phyloP scores from a whole-genome alignment of 2,797 vertebrate genomes.

The Cynopterus sphinx region DNA sequence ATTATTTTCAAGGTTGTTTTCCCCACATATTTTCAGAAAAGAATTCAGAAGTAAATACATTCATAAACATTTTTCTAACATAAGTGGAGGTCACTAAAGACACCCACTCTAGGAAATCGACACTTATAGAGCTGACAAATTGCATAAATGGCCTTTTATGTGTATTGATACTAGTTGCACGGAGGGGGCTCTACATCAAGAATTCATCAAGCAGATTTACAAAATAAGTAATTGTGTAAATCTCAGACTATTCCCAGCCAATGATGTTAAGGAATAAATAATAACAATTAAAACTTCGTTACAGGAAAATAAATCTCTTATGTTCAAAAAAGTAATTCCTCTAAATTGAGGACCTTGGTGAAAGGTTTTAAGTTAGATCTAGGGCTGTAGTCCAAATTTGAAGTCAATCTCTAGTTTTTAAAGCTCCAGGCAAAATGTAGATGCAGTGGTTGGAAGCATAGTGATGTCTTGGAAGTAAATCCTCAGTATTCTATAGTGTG shows the following conservation, averaged over 20 bases:
- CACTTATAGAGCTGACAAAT: constrained; percentile 65
- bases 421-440: neutral
- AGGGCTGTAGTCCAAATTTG: neutral
- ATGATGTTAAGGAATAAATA: constrained; percentile 48
- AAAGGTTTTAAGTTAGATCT: neutral
- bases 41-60: constrained; percentile 57
- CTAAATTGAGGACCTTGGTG: neutral
- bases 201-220: constrained; percentile 37
- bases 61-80: constrained; percentile 62
- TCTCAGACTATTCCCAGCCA: neutral
- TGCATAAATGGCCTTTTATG: constrained; percentile 68
- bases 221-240: constrained; percentile 55
- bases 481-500: neutral
- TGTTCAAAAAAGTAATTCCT: constrained; percentile 25
- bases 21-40: constrained; percentile 35
- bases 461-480: neutral
- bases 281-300: constrained; percentile 62
- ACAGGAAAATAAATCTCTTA: constrained; percentile 39
- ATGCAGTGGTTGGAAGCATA: neutral
- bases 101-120: constrained; percentile 59
- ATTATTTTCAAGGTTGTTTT: constrained; percentile 44
- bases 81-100: constrained; percentile 72
- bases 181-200: constrained; percentile 45
- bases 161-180: constrained; percentile 61
- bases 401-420: neutral